Percentiles rank a stretch among this genome's conserved stretches.
These are phyloP conservation scores for Lasiurus cinereus DNA, from an alignment of 2,113 vertebrate species.

Conservation along the genomic window DNA sequence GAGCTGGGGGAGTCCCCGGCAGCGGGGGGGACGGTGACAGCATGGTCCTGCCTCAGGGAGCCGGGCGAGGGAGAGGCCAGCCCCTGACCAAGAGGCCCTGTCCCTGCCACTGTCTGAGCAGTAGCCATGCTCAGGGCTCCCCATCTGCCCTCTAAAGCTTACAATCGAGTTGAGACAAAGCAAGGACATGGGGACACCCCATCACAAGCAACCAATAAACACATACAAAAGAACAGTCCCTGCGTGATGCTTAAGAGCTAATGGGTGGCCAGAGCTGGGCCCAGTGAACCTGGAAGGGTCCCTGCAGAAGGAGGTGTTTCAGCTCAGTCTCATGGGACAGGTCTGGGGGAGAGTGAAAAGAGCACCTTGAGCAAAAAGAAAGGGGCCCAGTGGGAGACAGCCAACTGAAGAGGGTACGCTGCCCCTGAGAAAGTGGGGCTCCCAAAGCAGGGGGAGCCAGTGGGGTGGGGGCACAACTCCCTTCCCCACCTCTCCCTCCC, in stretches of 20 bases:
- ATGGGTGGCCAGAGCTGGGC: not conserved
- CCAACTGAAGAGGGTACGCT: not conserved
- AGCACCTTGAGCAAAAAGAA: not conserved
- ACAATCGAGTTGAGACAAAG: conserved; percentile 3
- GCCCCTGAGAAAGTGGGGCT: not conserved
- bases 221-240: not conserved
- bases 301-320: not conserved
- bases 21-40: not conserved
- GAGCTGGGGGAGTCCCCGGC: not conserved
- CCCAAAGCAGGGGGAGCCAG: not conserved
- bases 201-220: conserved; percentile 46
- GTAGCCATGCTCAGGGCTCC: not conserved
- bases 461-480: not conserved
- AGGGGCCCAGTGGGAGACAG: not conserved
- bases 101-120: not conserved
- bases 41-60: not conserved
- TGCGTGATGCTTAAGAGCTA: not conserved
- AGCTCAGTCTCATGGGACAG: not conserved
- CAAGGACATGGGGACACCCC: conserved; percentile 30
- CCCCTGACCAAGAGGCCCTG: not conserved
- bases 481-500: not conserved
- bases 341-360: not conserved
- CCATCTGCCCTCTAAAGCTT: not conserved
- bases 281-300: not conserved
- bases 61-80: not conserved